Conservation (phyloP, 2,113 vertebrate genomes). For the Prinia subflava region DNA sequence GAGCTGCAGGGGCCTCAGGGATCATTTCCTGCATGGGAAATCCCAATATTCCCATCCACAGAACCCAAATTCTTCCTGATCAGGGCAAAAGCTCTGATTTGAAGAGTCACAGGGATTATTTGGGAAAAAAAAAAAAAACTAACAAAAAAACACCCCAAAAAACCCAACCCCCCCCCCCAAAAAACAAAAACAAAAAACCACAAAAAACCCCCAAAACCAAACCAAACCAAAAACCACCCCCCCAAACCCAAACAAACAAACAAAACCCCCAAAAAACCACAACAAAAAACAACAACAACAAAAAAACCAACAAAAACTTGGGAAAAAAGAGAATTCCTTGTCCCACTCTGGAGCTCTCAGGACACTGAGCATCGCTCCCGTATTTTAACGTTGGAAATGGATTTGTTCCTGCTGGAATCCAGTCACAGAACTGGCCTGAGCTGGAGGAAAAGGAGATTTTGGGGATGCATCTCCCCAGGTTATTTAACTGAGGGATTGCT, state of each 20-base stretch:
- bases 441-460: background rate
- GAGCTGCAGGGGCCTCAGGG: background rate
- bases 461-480: background rate
- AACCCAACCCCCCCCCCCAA: too few species aligned
- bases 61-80: background rate
- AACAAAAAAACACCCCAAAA: too few species aligned
- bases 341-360: background rate
- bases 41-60: background rate
- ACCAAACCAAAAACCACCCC: too few species aligned
- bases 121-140: background rate
- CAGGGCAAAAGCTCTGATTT: fast-evolving
- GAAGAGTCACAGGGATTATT: background rate
- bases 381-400: background rate
- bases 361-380: background rate
- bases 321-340: background rate
- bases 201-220: too few species aligned
- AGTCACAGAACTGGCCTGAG: background rate
- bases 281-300: too few species aligned
- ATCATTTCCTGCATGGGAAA: background rate
- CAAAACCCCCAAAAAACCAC: too few species aligned
- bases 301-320: background rate
- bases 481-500: background rate
- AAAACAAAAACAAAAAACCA: too few species aligned
- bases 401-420: background rate
- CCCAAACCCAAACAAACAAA: too few species aligned